Conservation (phyloP, 2,113 vertebrate genomes). For the Corythornis vintsioides region DNA sequence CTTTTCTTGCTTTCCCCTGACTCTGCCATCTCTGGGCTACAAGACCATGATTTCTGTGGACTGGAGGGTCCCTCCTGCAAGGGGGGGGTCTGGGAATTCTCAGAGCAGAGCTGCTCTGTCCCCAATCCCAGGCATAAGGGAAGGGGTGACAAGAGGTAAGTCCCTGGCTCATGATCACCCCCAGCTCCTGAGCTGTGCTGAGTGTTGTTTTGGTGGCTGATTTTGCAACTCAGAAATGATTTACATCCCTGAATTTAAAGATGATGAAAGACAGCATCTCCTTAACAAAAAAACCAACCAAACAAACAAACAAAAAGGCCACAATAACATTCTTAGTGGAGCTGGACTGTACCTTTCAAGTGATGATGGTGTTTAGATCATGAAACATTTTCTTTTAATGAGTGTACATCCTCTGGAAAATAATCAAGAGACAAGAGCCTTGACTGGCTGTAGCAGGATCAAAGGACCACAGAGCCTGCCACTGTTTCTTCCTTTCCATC, state of each 20-base stretch:
- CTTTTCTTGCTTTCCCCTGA: background rate
- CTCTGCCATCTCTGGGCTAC: background rate
- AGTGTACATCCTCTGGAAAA: background rate
- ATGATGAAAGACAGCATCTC: background rate
- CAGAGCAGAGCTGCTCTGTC: background rate
- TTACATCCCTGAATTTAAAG: background rate
- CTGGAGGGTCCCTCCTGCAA: background rate
- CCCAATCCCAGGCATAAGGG: no score
- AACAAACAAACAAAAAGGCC: no score
- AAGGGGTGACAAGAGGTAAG: background rate
- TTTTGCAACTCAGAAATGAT: background rate
- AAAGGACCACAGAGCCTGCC: background rate
- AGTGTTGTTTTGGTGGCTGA: background rate
- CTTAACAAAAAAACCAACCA: background rate
- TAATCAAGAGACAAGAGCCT: background rate
- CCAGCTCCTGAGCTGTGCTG: background rate
- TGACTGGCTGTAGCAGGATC: background rate
- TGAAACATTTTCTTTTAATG: background rate
- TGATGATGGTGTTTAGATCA: background rate
- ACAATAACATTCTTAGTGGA: background rate
- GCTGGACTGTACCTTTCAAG: background rate
- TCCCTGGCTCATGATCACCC: background rate
- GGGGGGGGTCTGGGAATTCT: background rate
- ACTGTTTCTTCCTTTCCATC: background rate
- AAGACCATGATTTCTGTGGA: rapidly evolving